Base-by-base conservation (phyloP, 2,888 invertebrate genomes). In the Hypsopygia costalis region DNA sequence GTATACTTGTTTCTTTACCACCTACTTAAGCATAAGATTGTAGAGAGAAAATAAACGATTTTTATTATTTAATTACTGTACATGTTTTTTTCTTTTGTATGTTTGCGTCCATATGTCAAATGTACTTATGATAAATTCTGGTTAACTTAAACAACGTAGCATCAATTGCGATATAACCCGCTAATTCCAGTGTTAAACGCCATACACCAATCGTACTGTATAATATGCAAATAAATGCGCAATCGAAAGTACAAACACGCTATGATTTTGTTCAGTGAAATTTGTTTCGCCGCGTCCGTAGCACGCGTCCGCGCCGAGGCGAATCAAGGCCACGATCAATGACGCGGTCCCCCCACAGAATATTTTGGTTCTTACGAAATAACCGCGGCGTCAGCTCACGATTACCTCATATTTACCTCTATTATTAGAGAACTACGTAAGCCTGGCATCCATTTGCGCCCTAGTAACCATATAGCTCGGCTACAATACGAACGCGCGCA, bases 391-490 rank as follows among this genome's bases (percentile, higher is more conserved):
- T 81, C 81, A 79, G 54, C 67, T 25, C 25, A 66, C 68, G 79
- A 74, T 87, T 88, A 86, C 88, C 81, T 87, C 88, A 86, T 79
- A 75, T 59, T 70, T 72, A 80, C 74, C 82, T 49, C 49, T 88
- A 88, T 83, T 83, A 82, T 85, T 87, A 86, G 83, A 70, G 58
- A 72, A 67, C 69, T 65, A 79, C 81, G 77, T 68, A 70, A 73
- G 58, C 62, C 62, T n/a, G 62, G 55, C 66, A 46, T 63, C 64
- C 67, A 75, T 78, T 72, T 63, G 72, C 74, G 71, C 73, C 73
- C 76, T 81, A 87, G 88, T 87, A 66, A 74, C 70, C 74, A 76
- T 59, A 67, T 59, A 62, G 66, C 78, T 55, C 73, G 64, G 71
- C 58, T 51, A 47, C 69, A 64, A 69, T 51, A 52, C 81, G 75